These are phyloP conservation scores for Cricetomys ansorgei DNA, from an alignment of 2,113 vertebrate species.

Conservation along the genomic window DNA sequence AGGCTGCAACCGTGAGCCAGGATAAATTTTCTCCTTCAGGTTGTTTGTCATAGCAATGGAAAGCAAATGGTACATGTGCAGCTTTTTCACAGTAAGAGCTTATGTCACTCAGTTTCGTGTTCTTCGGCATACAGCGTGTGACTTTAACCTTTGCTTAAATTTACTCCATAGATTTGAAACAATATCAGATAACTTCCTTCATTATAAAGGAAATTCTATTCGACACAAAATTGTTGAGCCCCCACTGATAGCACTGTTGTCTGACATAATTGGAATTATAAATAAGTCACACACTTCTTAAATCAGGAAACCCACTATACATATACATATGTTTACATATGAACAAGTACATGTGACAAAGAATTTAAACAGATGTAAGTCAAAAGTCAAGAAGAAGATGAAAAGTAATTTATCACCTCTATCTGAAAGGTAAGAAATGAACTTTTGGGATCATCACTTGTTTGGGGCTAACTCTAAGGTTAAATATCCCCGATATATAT, in stretches of 20 bases:
- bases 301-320: not conserved
- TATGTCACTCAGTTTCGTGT: not conserved
- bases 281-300: not conserved
- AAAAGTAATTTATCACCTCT: not conserved
- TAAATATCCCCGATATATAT: too few species aligned
- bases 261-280: not conserved
- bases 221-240: not conserved
- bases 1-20: not conserved
- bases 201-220: not conserved
- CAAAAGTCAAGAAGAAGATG: not conserved
- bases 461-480: not conserved
- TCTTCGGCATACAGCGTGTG: not conserved
- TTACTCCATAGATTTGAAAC: not conserved
- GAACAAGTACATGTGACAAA: not conserved
- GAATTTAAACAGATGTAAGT: not conserved
- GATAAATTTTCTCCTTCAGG: not conserved
- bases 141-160: not conserved
- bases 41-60: not conserved
- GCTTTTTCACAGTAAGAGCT: not conserved
- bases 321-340: not conserved
- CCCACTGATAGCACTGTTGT: not conserved
- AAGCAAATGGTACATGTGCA: not conserved
- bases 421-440: not conserved
- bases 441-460: not conserved
- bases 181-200: not conserved